Evolutionary conservation across 1,140 invertebrate genomes (phyloP).

Genomic region (Drosophila bocqueti): DNA sequence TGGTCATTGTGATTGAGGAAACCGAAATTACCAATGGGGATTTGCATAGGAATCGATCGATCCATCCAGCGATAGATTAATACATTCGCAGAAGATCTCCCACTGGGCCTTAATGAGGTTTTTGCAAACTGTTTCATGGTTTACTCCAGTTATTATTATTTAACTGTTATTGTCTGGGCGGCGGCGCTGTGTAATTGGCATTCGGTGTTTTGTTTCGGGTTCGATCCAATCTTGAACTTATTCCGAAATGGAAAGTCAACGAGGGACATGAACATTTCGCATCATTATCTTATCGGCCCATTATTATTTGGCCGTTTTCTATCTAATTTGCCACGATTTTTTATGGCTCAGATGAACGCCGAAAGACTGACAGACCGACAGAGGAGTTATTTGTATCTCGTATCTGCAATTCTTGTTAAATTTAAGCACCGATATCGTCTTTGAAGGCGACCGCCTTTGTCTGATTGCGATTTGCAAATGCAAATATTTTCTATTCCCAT

Average conservation of each 20-base stretch:
- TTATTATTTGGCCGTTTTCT: conserved; percentile 49
- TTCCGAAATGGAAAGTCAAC: conserved; percentile 73
- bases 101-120: conserved; percentile 80
- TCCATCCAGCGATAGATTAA: conserved; percentile 1
- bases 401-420: conserved; percentile 61
- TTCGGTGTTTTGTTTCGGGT: conserved; percentile 47
- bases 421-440: conserved; percentile 50
- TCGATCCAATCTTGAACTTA: conserved; percentile 69
- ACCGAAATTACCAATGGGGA: conserved; percentile 49
- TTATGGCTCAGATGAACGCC: conserved; percentile 65
- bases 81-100: conserved; percentile 43
- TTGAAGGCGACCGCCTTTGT: conserved; percentile 68
- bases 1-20: conserved; percentile 56
- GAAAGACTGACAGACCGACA: neutral
- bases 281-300: conserved; percentile 68
- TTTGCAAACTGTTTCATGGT: conserved; percentile 62
- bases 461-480: conserved; percentile 38
- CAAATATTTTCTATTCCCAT: conserved; percentile 63
- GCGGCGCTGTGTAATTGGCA: conserved; percentile 64
- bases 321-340: conserved; percentile 62
- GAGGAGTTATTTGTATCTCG: conserved; percentile 35
- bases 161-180: conserved; percentile 64
- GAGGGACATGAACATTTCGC: conserved; percentile 50
- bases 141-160: conserved; percentile 77
- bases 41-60: conserved; percentile 73